phyloP scores from a whole-genome alignment of 2,888 invertebrate species.

The Sepiola atlantica region DNA sequence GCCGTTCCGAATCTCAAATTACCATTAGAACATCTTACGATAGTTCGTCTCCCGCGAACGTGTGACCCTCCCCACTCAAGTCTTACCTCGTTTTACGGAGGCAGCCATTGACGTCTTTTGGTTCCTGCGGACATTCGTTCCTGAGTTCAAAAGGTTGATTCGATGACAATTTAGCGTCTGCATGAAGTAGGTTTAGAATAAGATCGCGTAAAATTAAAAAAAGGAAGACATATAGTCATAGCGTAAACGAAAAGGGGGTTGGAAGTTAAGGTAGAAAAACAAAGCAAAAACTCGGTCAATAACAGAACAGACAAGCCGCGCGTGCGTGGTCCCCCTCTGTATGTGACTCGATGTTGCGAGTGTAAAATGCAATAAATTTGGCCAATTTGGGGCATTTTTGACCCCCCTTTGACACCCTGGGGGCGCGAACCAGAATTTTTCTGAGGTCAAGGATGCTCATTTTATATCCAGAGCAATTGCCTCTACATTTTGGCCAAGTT shows the following conservation, averaged over 20 bases:
- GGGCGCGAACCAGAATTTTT: no score
- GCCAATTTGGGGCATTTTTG: no score
- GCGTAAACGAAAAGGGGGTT: neutral
- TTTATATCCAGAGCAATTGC: no score
- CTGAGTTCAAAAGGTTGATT: neutral
- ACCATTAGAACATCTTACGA: constrained; percentile 18
- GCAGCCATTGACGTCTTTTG: neutral
- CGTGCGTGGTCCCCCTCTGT: no score
- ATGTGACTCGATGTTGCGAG: no score
- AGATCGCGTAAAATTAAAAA: neutral
- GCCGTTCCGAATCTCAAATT: neutral
- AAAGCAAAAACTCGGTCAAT: no score
- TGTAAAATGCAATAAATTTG: no score
- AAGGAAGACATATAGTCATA: neutral
- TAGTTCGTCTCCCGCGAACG: neutral
- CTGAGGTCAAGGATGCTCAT: no score
- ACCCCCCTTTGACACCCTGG: no score
- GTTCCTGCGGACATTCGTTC: neutral
- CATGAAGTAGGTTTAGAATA: neutral
- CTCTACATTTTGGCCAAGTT: no score
- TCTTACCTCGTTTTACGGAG: neutral
- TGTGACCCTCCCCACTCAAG: neutral
- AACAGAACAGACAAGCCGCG: no score
- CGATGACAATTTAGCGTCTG: neutral
- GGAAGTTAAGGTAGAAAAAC: neutral